A percentile compares a stretch with the other conserved stretches of the same genome.
Conservation (phyloP, 35 echinoderm and acorn worm genomes). For the Stichopus chloronotus region DNA sequence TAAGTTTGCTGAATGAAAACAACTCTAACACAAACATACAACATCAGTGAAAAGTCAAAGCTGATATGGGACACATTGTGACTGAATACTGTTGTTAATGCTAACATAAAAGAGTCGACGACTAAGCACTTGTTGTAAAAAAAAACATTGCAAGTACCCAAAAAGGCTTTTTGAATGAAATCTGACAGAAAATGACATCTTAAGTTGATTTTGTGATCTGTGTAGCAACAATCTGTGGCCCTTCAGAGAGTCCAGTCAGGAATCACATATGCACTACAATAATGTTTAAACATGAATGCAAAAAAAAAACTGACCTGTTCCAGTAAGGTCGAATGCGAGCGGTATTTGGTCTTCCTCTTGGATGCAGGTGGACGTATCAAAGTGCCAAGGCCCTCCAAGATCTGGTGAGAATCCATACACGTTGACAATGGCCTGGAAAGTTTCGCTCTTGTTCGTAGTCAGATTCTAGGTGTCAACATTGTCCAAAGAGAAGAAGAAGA, state of each 20-base stretch:
- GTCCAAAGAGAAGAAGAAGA: no score
- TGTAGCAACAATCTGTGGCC: no score
- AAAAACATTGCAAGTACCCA: not conserved
- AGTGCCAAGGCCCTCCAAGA: not conserved
- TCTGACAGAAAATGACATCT: no score
- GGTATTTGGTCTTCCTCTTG: not conserved
- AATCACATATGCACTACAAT: no score
- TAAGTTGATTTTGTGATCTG: no score
- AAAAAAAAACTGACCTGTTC: not conserved
- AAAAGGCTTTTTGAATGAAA: not conserved
- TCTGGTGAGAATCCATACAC: not conserved
- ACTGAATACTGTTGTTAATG: no score
- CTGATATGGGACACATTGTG: no score
- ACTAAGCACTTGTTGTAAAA: not conserved
- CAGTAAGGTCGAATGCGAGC: slow-evolving; percentile 16
- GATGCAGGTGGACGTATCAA: slow-evolving; percentile 16
- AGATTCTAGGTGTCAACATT: not conserved
- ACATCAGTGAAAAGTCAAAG: no score
- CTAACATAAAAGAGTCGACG: no score
- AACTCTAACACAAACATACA: no score
- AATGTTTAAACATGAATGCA: no score
- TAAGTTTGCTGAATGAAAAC: not conserved
- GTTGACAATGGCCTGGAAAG: not conserved
- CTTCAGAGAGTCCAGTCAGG: no score
- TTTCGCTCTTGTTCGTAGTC: not conserved